These are phyloP conservation scores for Neoitamus cyanurus DNA, from an alignment of 2,888 invertebrate species.

Conservation along the genomic window DNA sequence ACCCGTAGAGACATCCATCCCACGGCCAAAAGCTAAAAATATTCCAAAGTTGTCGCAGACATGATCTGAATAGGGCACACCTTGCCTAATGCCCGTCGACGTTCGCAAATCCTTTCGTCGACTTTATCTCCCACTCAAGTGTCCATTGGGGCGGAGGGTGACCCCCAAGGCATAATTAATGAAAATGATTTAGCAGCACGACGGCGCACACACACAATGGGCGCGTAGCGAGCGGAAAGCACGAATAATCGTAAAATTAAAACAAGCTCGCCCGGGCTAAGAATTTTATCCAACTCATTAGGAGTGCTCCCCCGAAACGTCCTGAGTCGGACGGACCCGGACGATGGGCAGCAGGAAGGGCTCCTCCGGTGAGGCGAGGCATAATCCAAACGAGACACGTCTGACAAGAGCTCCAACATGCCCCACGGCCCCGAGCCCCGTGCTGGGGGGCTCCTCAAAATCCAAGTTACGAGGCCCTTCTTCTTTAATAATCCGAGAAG, in stretches of 20 bases:
- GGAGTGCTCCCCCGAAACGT: slow-evolving; percentile 13
- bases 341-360: not conserved
- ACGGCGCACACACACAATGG: not conserved
- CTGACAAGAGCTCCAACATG: slow-evolving; percentile 16
- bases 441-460: not conserved
- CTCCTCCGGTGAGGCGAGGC: not conserved
- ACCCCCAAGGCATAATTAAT: not conserved
- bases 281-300: slow-evolving; percentile 35
- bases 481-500: slow-evolving; percentile 30
- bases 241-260: slow-evolving; percentile 1
- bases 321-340: not conserved
- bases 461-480: slow-evolving; percentile 29
- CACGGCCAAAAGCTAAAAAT: not conserved
- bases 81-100: not conserved
- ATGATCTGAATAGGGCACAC: not conserved
- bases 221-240: not conserved
- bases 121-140: not conserved
- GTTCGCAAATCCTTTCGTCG: not conserved
- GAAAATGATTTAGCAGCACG: slow-evolving; percentile 3
- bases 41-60: not conserved
- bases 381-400: slow-evolving; percentile 17
- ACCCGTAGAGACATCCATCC: too few relatives aligned
- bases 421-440: not conserved
- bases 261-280: not conserved
- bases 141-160: not conserved